phyloP scores from a whole-genome alignment of 2,113 vertebrate species.

The Stegastes partitus region DNA sequence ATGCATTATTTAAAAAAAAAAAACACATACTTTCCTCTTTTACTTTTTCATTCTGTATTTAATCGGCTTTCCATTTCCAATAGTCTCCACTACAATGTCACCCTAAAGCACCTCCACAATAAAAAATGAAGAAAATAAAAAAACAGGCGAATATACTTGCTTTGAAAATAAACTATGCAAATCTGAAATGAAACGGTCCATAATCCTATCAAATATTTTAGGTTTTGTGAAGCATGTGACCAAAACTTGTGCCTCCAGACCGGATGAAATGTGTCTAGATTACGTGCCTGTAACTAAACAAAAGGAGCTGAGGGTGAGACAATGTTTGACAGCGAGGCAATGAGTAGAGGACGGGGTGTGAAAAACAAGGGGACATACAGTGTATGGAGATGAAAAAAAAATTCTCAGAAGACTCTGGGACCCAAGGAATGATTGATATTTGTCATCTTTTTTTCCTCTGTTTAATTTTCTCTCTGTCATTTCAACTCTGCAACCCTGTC shows the following conservation, averaged over 20 bases:
- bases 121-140: not conserved
- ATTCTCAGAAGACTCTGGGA: too few species aligned
- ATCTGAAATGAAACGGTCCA: not conserved
- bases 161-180: not conserved
- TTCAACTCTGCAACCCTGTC: not conserved
- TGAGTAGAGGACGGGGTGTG: not conserved
- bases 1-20: too few species aligned
- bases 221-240: not conserved
- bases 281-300: not conserved
- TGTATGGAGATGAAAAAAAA: not conserved
- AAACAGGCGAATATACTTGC: not conserved
- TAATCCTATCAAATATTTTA: not conserved
- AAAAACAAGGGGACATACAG: not conserved
- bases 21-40: too few species aligned
- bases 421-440: not conserved
- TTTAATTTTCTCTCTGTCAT: not conserved
- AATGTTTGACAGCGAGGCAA: slow-evolving; percentile 2
- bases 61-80: not conserved
- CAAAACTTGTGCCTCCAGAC: not conserved
- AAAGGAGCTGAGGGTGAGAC: not conserved
- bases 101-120: not conserved
- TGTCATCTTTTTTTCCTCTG: not conserved
- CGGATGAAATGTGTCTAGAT: not conserved
- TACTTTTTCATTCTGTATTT: not conserved
- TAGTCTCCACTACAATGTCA: not conserved